Conservation (phyloP, 2,113 vertebrate genomes). For the Laterallus jamaicensis region DNA sequence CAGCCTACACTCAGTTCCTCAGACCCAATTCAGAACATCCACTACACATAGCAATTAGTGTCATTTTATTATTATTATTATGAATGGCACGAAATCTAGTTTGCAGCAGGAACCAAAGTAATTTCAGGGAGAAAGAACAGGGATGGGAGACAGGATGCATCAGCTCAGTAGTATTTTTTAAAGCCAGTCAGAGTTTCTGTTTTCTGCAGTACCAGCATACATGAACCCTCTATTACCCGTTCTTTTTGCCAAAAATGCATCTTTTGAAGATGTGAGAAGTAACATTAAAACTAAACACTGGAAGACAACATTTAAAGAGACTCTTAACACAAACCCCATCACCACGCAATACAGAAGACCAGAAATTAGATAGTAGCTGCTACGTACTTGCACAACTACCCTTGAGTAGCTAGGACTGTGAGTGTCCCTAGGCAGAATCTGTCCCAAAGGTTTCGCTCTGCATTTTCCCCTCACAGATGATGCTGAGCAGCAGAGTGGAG, state of each 20-base stretch:
- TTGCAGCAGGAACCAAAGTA: conserved; percentile 63
- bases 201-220: neutral
- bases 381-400: neutral
- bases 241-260: neutral
- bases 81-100: conserved; percentile 41
- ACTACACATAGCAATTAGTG: conserved; percentile 37
- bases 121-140: conserved; percentile 59
- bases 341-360: neutral
- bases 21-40: conserved; percentile 54
- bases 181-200: neutral
- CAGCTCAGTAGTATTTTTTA: conserved; percentile 21
- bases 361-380: neutral
- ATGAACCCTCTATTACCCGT: neutral
- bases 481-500: neutral
- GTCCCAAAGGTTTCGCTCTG: neutral
- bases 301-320: neutral
- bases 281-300: neutral
- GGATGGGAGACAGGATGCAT: conserved; percentile 24
- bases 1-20: conserved; percentile 54
- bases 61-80: conserved; percentile 47
- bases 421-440: neutral
- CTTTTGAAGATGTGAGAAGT: neutral
- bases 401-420: rapidly evolving
- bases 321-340: neutral
- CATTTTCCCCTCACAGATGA: neutral